Conservation (phyloP, 2,797 vertebrate genomes). For the Peromyscus nudipes region DNA sequence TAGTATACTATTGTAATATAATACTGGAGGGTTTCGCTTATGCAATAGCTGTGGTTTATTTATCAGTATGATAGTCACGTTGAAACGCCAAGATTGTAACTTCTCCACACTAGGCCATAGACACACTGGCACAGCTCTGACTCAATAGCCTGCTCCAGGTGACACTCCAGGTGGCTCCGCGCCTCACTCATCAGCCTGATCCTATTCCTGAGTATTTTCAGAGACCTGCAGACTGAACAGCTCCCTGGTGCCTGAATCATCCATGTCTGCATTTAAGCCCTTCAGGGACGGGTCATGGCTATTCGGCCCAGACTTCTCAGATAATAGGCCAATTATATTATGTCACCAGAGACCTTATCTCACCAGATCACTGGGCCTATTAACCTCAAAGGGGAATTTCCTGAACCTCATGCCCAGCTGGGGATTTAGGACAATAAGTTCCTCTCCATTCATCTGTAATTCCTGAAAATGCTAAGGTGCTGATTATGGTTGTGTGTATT, state of each 20-base stretch:
- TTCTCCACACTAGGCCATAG: background rate
- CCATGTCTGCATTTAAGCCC: background rate
- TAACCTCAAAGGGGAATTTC: slow-evolving; percentile 63
- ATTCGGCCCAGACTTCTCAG: slow-evolving; percentile 38
- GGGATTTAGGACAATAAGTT: slow-evolving; percentile 49
- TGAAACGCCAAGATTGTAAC: background rate
- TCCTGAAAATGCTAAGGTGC: slow-evolving; percentile 28
- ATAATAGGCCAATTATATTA: slow-evolving; percentile 26
- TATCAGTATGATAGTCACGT: background rate
- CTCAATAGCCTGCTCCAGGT: background rate
- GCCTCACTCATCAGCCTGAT: background rate
- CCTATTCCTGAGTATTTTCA: background rate
- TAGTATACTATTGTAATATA: background rate
- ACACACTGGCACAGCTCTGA: background rate
- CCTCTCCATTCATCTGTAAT: slow-evolving; percentile 57
- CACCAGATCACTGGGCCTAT: slow-evolving; percentile 16
- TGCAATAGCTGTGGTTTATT: background rate
- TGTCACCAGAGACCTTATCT: slow-evolving; percentile 21
- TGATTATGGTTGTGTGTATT: background rate
- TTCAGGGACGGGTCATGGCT: background rate
- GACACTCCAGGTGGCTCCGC: background rate
- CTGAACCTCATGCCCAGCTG: slow-evolving; percentile 40
- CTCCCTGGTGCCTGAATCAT: background rate
- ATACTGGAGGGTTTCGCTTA: background rate
- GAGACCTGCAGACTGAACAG: background rate